Conservation (phyloP, 2,888 invertebrate species). For the Drosophila anomalata region DNA sequence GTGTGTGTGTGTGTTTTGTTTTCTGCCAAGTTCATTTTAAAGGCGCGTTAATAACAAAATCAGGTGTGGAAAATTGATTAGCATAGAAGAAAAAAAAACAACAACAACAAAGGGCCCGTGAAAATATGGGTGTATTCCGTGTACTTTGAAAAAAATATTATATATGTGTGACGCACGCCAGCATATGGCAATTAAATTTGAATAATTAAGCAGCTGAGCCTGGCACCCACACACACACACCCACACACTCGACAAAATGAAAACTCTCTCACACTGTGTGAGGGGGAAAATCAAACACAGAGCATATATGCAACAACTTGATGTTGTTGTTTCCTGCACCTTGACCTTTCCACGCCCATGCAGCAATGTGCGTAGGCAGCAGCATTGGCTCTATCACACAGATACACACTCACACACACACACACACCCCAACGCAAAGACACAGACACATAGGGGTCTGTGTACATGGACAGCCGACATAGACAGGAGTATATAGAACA, state of each 20-base stretch:
- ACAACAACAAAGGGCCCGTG: conserved; percentile 5
- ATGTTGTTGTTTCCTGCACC: conserved; percentile 46
- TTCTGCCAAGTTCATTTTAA: conserved; percentile 37
- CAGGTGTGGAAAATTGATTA: conserved; percentile 60
- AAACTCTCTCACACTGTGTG: conserved; percentile 2
- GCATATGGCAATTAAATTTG: conserved; percentile 61
- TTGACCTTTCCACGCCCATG: conserved; percentile 61
- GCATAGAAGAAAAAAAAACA: conserved; percentile 23
- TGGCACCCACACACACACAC: conserved; percentile 7
- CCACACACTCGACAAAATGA: not conserved
- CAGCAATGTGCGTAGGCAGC: conserved; percentile 37
- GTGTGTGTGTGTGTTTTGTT: conserved; percentile 23
- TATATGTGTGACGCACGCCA: conserved; percentile 46
- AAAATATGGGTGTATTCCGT: conserved; percentile 1
- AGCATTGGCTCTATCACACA: conserved; percentile 11
- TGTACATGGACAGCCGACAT: not conserved
- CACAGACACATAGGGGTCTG: conserved; percentile 3
- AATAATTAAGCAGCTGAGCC: conserved; percentile 40
- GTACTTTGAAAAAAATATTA: conserved; percentile 6
- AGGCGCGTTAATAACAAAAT: conserved; percentile 44
- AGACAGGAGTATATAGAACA: conserved; percentile 14
- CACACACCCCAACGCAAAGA: conserved; percentile 9
- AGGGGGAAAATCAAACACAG: not conserved
- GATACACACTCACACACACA: conserved; percentile 39
- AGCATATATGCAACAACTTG: conserved; percentile 60